phyloP scores from a whole-genome alignment of 2,797 vertebrate genomes.

The Nothura maculosa region DNA sequence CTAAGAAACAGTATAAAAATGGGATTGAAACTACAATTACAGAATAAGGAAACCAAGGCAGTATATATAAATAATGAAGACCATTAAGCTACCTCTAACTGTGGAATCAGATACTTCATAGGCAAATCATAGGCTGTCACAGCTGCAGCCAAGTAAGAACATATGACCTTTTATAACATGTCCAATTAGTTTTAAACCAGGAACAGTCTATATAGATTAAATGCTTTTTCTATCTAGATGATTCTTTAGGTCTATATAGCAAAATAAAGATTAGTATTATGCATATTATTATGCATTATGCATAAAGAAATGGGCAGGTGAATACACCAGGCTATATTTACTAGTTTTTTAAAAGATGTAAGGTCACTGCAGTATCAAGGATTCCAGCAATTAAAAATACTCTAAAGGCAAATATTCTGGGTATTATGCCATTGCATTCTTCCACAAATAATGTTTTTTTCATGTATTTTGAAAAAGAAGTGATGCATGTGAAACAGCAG shows the following conservation, averaged over 20 bases:
- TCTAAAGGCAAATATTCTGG: not conserved
- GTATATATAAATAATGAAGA: not conserved
- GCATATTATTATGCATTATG: too few relatives aligned
- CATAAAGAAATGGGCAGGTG: not conserved
- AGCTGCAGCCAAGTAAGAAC: not conserved
- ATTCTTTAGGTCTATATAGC: not conserved
- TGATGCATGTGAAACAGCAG: slow-evolving; percentile 36
- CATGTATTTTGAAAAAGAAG: not conserved
- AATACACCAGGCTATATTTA: not conserved
- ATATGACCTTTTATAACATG: not conserved
- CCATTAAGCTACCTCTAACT: not conserved
- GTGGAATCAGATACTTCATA: not conserved
- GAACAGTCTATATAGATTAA: not conserved
- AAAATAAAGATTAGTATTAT: not conserved
- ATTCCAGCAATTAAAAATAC: slow-evolving; percentile 31
- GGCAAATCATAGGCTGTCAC: not conserved
- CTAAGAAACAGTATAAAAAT: not conserved
- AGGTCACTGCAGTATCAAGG: not conserved
- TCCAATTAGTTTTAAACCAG: not conserved
- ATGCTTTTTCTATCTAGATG: not conserved
- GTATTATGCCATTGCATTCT: not conserved
- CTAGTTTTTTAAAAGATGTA: not conserved
- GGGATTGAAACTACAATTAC: not conserved
- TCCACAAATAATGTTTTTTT: not conserved
- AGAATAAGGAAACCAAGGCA: not conserved